These are phyloP conservation scores for Myotis lucifugus DNA, from an alignment of 2,113 vertebrate genomes.

Conservation along the genomic window DNA sequence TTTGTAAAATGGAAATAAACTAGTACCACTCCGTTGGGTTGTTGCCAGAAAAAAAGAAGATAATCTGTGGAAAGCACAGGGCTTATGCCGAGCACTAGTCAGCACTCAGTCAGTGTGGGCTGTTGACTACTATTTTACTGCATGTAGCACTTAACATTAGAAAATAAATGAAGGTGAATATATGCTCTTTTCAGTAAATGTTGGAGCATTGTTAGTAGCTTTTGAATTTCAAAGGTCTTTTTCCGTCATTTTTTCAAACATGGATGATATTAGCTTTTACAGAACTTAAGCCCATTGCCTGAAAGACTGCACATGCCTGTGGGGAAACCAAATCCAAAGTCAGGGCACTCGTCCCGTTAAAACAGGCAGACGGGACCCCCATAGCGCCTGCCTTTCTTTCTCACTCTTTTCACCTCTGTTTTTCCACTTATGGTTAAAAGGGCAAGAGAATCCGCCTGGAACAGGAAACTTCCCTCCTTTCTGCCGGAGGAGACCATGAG, in stretches of 20 bases:
- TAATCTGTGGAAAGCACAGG: background rate
- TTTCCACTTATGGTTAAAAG: conserved; percentile 72
- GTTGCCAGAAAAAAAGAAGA: background rate
- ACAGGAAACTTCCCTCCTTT: conserved; percentile 76
- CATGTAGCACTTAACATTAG: background rate
- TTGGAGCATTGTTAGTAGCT: background rate
- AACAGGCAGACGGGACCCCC: background rate
- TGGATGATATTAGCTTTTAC: background rate
- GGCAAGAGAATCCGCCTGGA: conserved; percentile 64
- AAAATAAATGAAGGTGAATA: background rate
- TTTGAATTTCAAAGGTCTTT: background rate
- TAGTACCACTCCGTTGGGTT: background rate
- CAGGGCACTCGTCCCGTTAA: background rate
- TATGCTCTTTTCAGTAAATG: background rate
- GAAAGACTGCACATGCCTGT: background rate
- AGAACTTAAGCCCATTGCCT: background rate
- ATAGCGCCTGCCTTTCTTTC: background rate
- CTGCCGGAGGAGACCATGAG: conserved; percentile 79
- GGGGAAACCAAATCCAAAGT: background rate
- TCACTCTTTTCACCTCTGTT: conserved; percentile 45
- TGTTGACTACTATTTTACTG: background rate
- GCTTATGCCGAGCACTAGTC: too few species aligned
- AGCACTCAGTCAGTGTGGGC: background rate
- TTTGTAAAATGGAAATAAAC: background rate
- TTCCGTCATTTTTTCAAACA: conserved; percentile 21